These are phyloP conservation scores for Salpingus planirostris DNA, from an alignment of 2,888 invertebrate species.

Conservation along the genomic window DNA sequence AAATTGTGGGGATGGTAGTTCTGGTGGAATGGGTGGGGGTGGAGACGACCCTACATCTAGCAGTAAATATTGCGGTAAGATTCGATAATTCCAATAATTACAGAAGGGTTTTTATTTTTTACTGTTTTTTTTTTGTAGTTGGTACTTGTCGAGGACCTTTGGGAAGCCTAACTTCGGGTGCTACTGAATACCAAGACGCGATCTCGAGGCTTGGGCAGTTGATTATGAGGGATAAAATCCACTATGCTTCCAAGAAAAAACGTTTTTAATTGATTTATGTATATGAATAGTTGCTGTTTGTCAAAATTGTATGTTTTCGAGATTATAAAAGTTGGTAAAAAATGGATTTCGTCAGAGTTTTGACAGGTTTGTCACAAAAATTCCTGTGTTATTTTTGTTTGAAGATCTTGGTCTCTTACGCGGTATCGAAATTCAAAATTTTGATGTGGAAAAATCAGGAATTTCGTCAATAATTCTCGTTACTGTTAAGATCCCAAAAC, in stretches of 20 bases:
- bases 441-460: too few species aligned
- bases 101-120: too few species aligned
- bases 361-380: slow-evolving; percentile 33
- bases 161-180: slow-evolving; percentile 26
- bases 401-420: slow-evolving; percentile 1
- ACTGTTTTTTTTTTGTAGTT: slow-evolving; percentile 17
- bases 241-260: slow-evolving; percentile 25
- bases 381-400: slow-evolving; percentile 23
- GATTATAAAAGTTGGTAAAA: too few species aligned
- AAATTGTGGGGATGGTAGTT: slow-evolving; percentile 10
- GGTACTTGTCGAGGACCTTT: slow-evolving; percentile 22
- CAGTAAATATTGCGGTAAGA: slow-evolving; percentile 11
- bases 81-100: slow-evolving; percentile 3
- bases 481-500: too few species aligned
- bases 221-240: slow-evolving; percentile 53
- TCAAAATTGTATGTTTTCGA: too few species aligned
- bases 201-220: slow-evolving; percentile 52
- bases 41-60: not conserved
- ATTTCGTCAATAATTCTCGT: not conserved
- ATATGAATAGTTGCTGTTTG: too few species aligned
- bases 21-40: slow-evolving; percentile 6
- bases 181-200: slow-evolving; percentile 55
- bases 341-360: slow-evolving; percentile 29
- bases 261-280: too few species aligned
- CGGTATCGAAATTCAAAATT: slow-evolving; percentile 1